A percentile compares a stretch with the other conserved stretches of the same genome.
Evolutionary conservation across 35 echinoderm and acorn worm species (phyloP).

Genomic region (Chiridota heheva): DNA sequence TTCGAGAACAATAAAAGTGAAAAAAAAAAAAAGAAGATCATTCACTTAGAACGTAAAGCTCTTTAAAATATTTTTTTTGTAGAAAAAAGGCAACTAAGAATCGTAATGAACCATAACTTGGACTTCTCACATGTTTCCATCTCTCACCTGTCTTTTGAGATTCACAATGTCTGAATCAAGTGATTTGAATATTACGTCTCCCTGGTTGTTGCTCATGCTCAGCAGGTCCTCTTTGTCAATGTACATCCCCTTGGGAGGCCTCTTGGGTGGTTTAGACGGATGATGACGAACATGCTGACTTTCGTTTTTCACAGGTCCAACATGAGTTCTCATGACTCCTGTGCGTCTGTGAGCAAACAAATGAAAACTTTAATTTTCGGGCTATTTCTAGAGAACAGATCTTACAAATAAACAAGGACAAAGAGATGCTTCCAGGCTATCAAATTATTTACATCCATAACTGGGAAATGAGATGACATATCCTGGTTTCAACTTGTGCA

Average conservation of each 20-base stretch:
- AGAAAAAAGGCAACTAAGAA: too few species aligned
- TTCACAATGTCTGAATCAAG: conserved; percentile 86
- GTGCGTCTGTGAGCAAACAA: conserved; percentile 59
- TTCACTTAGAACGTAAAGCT: too few species aligned
- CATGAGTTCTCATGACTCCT: conserved; percentile 90
- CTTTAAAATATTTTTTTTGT: too few species aligned
- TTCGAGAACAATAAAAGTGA: too few species aligned
- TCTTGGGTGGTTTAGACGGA: conserved; percentile 75
- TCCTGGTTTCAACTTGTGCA: too few species aligned
- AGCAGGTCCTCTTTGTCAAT: conserved; percentile 87
- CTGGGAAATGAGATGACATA: not conserved
- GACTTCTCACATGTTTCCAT: too few species aligned
- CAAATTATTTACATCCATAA: too few species aligned
- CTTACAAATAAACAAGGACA: too few species aligned
- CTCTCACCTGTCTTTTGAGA: conserved; percentile 80
- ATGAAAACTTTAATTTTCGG: not conserved
- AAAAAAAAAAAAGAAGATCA: too few species aligned
- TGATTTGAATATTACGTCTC: conserved; percentile 82
- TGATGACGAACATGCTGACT: conserved; percentile 64
- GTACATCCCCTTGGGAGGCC: conserved; percentile 91
- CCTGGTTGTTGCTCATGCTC: conserved; percentile 72
- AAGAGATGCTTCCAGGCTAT: too few species aligned
- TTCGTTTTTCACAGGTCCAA: conserved; percentile 89
- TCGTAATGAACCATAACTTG: too few species aligned
- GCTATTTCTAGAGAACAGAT: too few species aligned